phyloP scores from a whole-genome alignment of 2,888 invertebrate genomes.

The Stenolophus ochropezus region DNA sequence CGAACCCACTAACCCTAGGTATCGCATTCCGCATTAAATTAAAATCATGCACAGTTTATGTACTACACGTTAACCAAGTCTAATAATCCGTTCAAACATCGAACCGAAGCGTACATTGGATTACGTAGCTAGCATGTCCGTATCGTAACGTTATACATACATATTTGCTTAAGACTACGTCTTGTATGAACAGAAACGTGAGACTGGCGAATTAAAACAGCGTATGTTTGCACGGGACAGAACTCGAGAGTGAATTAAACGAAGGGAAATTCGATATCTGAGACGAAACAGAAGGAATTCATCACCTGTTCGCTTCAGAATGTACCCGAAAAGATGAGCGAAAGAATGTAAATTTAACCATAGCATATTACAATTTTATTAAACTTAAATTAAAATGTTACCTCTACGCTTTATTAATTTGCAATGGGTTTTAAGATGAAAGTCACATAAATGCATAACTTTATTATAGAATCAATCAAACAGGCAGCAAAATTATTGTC shows the following conservation, averaged over 20 bases:
- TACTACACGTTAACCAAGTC: slow-evolving; percentile 28
- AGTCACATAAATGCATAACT: no score
- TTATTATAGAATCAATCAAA: no score
- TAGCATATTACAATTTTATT: no score
- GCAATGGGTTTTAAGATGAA: no score
- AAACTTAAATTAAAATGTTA: no score
- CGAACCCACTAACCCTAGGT: neutral
- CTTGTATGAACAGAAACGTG: neutral
- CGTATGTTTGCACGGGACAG: neutral
- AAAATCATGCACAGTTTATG: slow-evolving; percentile 36
- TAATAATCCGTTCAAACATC: slow-evolving; percentile 46
- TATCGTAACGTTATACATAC: neutral
- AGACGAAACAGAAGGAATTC: slow-evolving; percentile 9
- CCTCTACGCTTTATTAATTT: no score
- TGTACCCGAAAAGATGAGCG: no score
- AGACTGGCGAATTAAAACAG: neutral
- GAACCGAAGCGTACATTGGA: slow-evolving; percentile 38
- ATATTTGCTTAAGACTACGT: slow-evolving; percentile 15
- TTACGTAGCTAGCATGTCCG: neutral
- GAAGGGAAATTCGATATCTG: slow-evolving; percentile 6
- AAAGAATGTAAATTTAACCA: no score
- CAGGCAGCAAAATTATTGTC: no score
- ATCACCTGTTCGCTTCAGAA: neutral
- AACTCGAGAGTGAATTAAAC: slow-evolving; percentile 5
- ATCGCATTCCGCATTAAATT: slow-evolving; percentile 21